Evolutionary conservation across 1,140 invertebrate genomes (phyloP).

Genomic region (Paraescarpia echinospica): DNA sequence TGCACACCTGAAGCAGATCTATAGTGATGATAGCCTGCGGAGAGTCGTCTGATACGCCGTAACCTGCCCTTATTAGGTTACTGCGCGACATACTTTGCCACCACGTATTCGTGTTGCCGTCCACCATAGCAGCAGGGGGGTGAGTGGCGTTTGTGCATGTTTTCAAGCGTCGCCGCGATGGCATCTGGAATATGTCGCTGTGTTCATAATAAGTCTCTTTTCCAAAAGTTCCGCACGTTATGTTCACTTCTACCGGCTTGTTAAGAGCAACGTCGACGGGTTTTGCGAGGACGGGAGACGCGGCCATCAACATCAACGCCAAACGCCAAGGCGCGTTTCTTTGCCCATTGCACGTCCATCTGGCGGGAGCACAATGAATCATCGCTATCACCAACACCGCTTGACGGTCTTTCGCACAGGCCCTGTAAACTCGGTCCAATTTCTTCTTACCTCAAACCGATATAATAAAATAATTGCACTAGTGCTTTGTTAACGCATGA

Average conservation of each 20-base stretch:
- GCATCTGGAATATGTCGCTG: not conserved
- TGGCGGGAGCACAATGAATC: not conserved
- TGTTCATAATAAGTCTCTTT: slow-evolving; percentile 9
- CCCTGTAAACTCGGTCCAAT: not conserved
- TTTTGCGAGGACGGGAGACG: not conserved
- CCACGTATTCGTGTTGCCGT: not conserved
- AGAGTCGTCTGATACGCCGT: not conserved
- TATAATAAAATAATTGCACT: not conserved
- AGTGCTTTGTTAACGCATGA: not conserved
- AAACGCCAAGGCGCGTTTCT: not conserved
- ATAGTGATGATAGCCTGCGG: not conserved
- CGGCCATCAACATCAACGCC: not conserved
- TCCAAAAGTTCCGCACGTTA: not conserved
- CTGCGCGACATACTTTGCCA: slow-evolving; percentile 19
- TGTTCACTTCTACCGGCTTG: slow-evolving; percentile 11
- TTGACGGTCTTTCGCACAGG: not conserved
- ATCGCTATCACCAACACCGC: not conserved
- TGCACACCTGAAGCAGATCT: not conserved
- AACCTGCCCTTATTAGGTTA: not conserved
- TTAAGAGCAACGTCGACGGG: not conserved
- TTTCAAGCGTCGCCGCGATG: not conserved
- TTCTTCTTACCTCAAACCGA: not conserved
- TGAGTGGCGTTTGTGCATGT: not conserved
- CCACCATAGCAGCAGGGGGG: not conserved
- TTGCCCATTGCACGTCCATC: not conserved